These are phyloP conservation scores for Drosophila kuntzei DNA, from an alignment of 2,888 invertebrate species.

Conservation along the genomic window DNA sequence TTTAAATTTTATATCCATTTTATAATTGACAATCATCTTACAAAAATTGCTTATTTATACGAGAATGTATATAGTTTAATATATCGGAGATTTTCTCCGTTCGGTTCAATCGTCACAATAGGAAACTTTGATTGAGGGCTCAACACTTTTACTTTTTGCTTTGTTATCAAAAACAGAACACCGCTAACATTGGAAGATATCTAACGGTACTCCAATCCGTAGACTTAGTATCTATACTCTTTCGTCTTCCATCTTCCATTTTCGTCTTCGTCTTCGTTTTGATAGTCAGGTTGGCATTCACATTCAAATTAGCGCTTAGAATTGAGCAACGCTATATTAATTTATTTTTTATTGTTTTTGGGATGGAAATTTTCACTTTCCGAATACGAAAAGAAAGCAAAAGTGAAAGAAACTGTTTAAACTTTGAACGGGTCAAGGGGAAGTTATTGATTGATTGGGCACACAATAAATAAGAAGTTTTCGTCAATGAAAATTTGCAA, in stretches of 20 bases:
- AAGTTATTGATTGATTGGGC: slow-evolving; percentile 32
- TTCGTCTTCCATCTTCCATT: background rate
- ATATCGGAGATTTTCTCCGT: slow-evolving; percentile 15
- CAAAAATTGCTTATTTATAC: background rate
- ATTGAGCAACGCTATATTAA: slow-evolving; percentile 28
- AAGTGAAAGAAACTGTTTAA: slow-evolving; percentile 50
- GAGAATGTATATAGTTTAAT: background rate
- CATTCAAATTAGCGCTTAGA: slow-evolving; percentile 47
- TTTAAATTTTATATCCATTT: slow-evolving; percentile 20
- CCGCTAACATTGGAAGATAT: slow-evolving; percentile 50
- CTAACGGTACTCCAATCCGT: slow-evolving; percentile 50
- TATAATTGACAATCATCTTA: background rate
- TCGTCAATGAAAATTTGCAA: slow-evolving; percentile 18
- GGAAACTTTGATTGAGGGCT: slow-evolving; percentile 1
- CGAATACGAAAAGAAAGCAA: slow-evolving; percentile 56
- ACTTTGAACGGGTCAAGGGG: slow-evolving; percentile 27
- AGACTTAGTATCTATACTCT: slow-evolving; percentile 11
- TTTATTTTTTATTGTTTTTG: slow-evolving; percentile 18
- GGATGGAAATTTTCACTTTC: slow-evolving; percentile 54
- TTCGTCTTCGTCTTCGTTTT: slow-evolving; percentile 1
- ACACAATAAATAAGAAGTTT: slow-evolving; percentile 18
- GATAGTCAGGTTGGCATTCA: slow-evolving; percentile 33
- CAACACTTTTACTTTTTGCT: slow-evolving; percentile 67
- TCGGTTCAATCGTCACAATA: slow-evolving; percentile 3
- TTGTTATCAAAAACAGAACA: slow-evolving; percentile 74